Percentiles rank a stretch among this genome's conserved stretches.
Conservation (phyloP, 2,113 vertebrate genomes). For the Anarrhichthys ocellatus region DNA sequence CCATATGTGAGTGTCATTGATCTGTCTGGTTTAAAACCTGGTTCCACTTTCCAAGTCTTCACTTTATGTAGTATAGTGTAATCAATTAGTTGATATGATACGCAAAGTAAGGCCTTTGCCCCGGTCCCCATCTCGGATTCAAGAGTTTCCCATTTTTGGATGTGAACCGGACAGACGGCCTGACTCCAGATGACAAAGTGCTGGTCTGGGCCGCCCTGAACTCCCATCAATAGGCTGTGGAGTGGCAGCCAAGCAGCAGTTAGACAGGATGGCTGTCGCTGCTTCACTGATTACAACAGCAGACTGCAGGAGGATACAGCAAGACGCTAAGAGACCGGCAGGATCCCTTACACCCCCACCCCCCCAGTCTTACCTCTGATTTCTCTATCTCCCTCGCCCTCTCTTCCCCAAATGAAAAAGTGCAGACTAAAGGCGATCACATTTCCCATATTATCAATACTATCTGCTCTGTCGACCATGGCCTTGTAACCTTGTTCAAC, state of each 20-base stretch:
- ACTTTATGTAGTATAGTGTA: constrained; percentile 83
- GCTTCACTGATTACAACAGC: constrained; percentile 68
- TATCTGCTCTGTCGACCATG: constrained; percentile 61
- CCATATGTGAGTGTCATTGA: constrained; percentile 87
- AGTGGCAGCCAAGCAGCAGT: constrained; percentile 77
- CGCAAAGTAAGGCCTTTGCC: constrained; percentile 73
- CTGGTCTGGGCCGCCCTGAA: constrained; percentile 69
- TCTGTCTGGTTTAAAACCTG: constrained; percentile 86
- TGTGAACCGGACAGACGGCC: constrained; percentile 85
- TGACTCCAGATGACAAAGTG: constrained; percentile 86
- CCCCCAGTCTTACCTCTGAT: constrained; percentile 22
- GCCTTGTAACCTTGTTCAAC: constrained; percentile 69
- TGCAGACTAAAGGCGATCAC: constrained; percentile 78
- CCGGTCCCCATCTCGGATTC: constrained; percentile 75
- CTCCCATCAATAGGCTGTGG: constrained; percentile 80
- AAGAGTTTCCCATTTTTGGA: constrained; percentile 76
- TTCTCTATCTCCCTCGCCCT: constrained; percentile 36
- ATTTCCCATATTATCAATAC: constrained; percentile 83
- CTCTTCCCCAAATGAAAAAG: constrained; percentile 65
- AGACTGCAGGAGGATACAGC: constrained; percentile 61
- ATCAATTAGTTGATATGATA: constrained; percentile 87
- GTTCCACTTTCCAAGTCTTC: constrained; percentile 87
- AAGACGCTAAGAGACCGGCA: constrained; percentile 55
- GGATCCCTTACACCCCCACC: constrained; percentile 65
- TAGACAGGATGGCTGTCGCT: constrained; percentile 84